Evolutionary conservation across 2,888 invertebrate species (phyloP).

Genomic region (Tenthredo notha): DNA sequence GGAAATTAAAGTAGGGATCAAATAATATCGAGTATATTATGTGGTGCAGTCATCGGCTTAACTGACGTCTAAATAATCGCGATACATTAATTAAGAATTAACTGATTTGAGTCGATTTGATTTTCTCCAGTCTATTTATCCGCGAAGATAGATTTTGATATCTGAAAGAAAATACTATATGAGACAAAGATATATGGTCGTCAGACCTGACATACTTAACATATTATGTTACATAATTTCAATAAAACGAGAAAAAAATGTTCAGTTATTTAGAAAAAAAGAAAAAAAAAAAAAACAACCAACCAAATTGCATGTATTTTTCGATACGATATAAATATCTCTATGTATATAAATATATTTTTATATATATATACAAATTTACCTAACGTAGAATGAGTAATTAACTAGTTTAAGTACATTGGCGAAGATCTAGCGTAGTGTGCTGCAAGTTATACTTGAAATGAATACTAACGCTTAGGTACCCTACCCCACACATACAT

Average conservation of each 20-base stretch:
- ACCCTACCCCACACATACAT: too few relatives aligned
- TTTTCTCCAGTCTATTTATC: neutral
- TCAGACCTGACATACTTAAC: neutral
- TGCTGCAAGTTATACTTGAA: conserved; percentile 28
- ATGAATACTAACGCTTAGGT: neutral
- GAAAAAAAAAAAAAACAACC: too few relatives aligned
- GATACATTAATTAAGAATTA: neutral
- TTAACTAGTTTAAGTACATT: conserved; percentile 47
- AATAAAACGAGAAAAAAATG: too few relatives aligned
- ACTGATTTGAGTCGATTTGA: conserved; percentile 61
- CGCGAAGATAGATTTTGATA: too few relatives aligned
- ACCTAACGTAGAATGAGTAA: conserved; percentile 50
- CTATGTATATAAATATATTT: neutral
- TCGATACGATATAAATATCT: conserved; percentile 42
- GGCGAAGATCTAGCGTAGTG: conserved; percentile 39
- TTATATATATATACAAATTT: neutral
- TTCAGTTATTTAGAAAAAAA: too few relatives aligned
- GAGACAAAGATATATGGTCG: neutral
- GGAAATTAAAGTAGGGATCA: neutral
- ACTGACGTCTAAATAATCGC: neutral
- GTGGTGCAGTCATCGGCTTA: neutral
- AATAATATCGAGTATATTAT: neutral
- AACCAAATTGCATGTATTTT: conserved; percentile 45
- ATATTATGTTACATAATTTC: too few relatives aligned
- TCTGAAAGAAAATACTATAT: too few relatives aligned